Evolutionary conservation across 2,888 invertebrate species (phyloP).

Genomic region (Brachypterus glaber): DNA sequence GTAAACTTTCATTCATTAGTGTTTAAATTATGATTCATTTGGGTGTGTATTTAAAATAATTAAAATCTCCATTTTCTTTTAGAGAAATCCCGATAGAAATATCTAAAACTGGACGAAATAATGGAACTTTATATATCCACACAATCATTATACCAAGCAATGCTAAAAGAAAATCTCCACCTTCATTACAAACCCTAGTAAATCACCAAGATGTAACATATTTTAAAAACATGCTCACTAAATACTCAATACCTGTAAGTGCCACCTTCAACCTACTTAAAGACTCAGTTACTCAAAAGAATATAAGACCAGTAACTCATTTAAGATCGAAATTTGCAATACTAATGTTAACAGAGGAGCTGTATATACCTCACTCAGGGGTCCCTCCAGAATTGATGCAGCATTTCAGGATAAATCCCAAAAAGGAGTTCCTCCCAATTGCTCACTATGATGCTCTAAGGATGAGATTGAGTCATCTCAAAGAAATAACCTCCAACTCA

Average conservation of each 20-base stretch:
- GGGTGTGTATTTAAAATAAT: conserved; percentile 6
- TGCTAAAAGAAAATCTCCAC: conserved; percentile 40
- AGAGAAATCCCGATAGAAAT: conserved; percentile 61
- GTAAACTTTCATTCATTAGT: conserved; percentile 3
- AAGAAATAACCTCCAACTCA: conserved; percentile 52
- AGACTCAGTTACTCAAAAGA: conserved; percentile 33
- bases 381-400: conserved; percentile 33
- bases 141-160: conserved; percentile 56
- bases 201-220: conserved; percentile 52
- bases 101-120: conserved; percentile 64
- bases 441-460: conserved; percentile 75
- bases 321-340: conserved; percentile 63
- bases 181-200: conserved; percentile 49
- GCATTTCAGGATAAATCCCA: conserved; percentile 48
- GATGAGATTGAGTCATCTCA: conserved; percentile 66
- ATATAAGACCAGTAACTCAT: conserved; percentile 58
- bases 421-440: conserved; percentile 68
- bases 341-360: conserved; percentile 64
- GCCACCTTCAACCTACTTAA: conserved; percentile 63
- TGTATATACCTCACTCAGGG: conserved; percentile 32
- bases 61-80: conserved; percentile 24
- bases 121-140: conserved; percentile 78
- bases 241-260: conserved; percentile 64
- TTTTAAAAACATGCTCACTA: conserved; percentile 59
- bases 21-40: conserved; percentile 6